A percentile compares a stretch with the other conserved stretches of the same genome.
Evolutionary conservation across 2,797 vertebrate genomes (phyloP).

Genomic region (Otolemur crassicaudatus): DNA sequence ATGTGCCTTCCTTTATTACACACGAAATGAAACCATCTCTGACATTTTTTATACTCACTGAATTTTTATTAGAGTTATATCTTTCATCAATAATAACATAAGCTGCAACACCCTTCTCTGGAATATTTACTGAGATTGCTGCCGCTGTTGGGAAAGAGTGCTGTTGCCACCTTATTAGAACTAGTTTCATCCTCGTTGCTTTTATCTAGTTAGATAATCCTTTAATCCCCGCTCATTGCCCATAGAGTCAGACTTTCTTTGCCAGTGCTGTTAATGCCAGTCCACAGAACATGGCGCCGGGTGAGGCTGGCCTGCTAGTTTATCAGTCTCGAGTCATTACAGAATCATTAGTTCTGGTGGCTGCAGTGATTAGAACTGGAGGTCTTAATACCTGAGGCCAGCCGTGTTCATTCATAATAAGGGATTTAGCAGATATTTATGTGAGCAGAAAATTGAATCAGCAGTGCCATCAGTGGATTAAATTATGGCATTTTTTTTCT

Average conservation of each 20-base stretch:
- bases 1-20: conserved; percentile 63
- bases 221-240: conserved; percentile 78
- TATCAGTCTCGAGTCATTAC: conserved; percentile 79
- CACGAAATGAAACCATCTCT: conserved; percentile 72
- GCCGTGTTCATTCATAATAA: conserved; percentile 75
- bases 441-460: conserved; percentile 87
- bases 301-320: conserved; percentile 71
- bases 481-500: conserved; percentile 79
- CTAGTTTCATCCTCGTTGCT: conserved; percentile 77
- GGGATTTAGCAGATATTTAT: conserved; percentile 83
- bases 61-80: conserved; percentile 72
- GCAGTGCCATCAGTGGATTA: conserved; percentile 80
- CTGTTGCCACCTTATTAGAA: conserved; percentile 75
- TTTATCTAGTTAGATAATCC: conserved; percentile 84
- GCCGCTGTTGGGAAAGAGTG: conserved; percentile 66
- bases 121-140: conserved; percentile 67
- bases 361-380: conserved; percentile 75
- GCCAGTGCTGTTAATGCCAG: conserved; percentile 59
- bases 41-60: conserved; percentile 64
- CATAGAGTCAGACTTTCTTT: conserved; percentile 67
- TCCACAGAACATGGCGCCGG: conserved; percentile 36
- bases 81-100: conserved; percentile 73
- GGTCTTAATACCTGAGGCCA: conserved; percentile 77
- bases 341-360: conserved; percentile 85
- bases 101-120: conserved; percentile 45